phyloP scores from a whole-genome alignment of 2,113 vertebrate species.

The Tauraco erythrolophus region DNA sequence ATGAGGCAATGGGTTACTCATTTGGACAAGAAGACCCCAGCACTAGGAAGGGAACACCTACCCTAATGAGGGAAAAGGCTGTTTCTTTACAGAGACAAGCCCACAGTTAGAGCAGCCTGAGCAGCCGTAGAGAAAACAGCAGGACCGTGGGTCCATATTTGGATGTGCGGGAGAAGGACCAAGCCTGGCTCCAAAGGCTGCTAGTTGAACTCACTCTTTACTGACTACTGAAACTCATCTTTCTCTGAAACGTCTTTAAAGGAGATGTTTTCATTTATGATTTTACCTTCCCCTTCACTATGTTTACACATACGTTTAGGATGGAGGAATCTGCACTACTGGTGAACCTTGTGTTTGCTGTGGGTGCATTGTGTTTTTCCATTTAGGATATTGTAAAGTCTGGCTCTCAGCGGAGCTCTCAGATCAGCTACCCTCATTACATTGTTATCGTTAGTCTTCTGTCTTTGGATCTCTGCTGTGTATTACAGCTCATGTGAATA shows the following conservation, averaged over 20 bases:
- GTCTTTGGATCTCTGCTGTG: not conserved
- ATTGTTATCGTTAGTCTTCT: not conserved
- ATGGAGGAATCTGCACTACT: not conserved
- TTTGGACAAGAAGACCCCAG: not conserved
- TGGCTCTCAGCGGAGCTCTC: not conserved
- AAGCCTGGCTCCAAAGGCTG: not conserved
- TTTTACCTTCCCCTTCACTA: not conserved
- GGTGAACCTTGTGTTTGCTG: not conserved
- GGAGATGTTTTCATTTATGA: not conserved
- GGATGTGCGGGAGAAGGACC: not conserved
- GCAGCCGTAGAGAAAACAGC: not conserved
- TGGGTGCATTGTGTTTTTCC: not conserved
- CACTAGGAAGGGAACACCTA: not conserved
- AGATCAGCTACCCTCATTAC: not conserved
- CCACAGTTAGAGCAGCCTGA: not conserved
- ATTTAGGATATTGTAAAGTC: not conserved
- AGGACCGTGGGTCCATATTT: not conserved
- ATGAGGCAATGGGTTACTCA: not conserved
- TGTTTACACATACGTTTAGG: not conserved
- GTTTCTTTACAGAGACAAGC: not conserved
- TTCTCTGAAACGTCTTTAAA: not conserved
- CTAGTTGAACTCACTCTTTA: not conserved
- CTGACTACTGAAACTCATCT: not conserved
- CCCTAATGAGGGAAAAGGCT: not conserved
- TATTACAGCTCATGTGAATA: not conserved